phyloP scores from a whole-genome alignment of 2,888 invertebrate species.

The Podabrus alpinus region DNA sequence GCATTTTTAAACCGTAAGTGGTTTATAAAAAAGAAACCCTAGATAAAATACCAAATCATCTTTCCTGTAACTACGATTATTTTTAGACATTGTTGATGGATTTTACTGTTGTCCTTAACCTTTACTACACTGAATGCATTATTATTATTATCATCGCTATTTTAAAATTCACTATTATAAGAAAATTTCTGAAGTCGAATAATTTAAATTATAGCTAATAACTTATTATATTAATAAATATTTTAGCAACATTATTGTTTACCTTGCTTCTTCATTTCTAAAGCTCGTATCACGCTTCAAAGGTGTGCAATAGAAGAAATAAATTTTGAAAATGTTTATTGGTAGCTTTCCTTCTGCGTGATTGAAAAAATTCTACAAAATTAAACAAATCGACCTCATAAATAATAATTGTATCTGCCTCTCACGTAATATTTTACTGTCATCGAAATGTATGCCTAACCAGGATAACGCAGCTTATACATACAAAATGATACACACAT shows the following conservation, averaged over 20 bases:
- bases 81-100: background rate
- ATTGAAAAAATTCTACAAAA: too few species aligned
- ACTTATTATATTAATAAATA: too few species aligned
- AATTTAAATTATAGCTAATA: background rate
- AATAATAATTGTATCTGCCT: background rate
- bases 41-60: background rate
- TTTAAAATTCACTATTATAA: background rate
- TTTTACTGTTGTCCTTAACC: background rate
- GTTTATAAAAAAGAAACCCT: too few species aligned
- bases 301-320: too few species aligned
- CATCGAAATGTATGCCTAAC: background rate
- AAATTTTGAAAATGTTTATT: too few species aligned
- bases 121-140: background rate
- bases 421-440: background rate
- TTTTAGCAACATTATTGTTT: too few species aligned
- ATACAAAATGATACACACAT: background rate
- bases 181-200: too few species aligned
- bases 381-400: background rate
- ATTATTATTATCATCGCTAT: background rate
- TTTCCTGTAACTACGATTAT: background rate
- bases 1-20: too few species aligned
- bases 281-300: too few species aligned
- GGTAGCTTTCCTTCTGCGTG: too few species aligned
- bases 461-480: background rate
- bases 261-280: too few species aligned